phyloP scores from a whole-genome alignment of 2,888 invertebrate species.

The Acanthococcus lagerstroemiae region DNA sequence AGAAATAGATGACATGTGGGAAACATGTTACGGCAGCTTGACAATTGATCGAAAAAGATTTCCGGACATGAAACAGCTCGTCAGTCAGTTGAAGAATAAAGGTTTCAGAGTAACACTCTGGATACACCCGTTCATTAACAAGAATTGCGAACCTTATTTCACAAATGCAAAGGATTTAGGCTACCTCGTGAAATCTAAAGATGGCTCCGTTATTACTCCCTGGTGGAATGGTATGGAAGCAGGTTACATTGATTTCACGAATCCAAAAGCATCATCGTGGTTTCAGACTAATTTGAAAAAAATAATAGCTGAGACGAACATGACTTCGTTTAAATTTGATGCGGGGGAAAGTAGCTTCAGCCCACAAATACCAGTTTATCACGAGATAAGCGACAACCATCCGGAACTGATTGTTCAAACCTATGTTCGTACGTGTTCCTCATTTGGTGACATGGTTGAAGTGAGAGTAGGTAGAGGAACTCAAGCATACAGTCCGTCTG shows the following conservation, averaged over 20 bases:
- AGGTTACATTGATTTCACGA: constrained; percentile 59
- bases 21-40: constrained; percentile 72
- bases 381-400: background rate
- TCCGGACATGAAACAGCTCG: constrained; percentile 53
- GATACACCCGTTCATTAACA: constrained; percentile 79
- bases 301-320: constrained; percentile 51
- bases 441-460: constrained; percentile 56
- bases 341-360: constrained; percentile 52
- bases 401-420: constrained; percentile 35
- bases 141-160: constrained; percentile 53
- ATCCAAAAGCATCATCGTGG: constrained; percentile 44
- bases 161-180: constrained; percentile 47
- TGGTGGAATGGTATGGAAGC: constrained; percentile 51
- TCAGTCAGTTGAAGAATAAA: constrained; percentile 46
- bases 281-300: constrained; percentile 44
- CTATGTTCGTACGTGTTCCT: constrained; percentile 48
- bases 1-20: constrained; percentile 84
- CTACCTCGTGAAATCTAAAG: constrained; percentile 45
- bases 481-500: constrained; percentile 59
- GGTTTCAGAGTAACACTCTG: constrained; percentile 70
- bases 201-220: constrained; percentile 39
- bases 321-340: constrained; percentile 71
- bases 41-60: constrained; percentile 55
- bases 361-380: constrained; percentile 13
- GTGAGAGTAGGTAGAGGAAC: constrained; percentile 57